Conservation (phyloP, 2,797 vertebrate genomes). For the Lacerta bilineata region DNA sequence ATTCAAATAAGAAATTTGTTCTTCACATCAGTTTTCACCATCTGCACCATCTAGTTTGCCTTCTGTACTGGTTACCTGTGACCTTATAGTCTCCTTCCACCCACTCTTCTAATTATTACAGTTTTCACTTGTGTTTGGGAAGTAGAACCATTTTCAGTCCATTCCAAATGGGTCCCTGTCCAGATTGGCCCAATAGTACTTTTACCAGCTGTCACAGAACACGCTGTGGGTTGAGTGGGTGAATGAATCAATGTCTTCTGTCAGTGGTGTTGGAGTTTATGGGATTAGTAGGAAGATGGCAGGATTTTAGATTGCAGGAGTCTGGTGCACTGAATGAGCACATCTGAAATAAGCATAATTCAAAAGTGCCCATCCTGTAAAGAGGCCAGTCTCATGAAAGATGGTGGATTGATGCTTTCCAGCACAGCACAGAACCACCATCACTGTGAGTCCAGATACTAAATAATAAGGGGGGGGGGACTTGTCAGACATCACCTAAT, state of each 20-base stretch:
- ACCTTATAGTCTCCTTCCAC: neutral
- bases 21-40: neutral
- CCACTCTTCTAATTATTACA: no score
- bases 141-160: neutral
- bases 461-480: constrained; percentile 40
- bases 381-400: constrained; percentile 56
- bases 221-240: neutral
- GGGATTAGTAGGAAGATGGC: no score
- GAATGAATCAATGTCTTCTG: neutral
- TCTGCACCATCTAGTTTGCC: neutral
- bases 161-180: neutral
- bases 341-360: neutral
- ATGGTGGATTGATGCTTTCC: constrained; percentile 60
- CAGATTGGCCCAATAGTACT: neutral
- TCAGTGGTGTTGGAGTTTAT: neutral
- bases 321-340: neutral
- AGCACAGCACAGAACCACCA: neutral
- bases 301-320: neutral
- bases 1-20: neutral
- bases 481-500: constrained; percentile 81
- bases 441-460: constrained; percentile 67
- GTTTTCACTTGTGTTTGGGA: neutral
- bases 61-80: neutral
- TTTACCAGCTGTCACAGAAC: neutral
- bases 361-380: constrained; percentile 40